Evolutionary conservation across 2,113 vertebrate species (phyloP).

Genomic region (Clarias batrachus): DNA sequence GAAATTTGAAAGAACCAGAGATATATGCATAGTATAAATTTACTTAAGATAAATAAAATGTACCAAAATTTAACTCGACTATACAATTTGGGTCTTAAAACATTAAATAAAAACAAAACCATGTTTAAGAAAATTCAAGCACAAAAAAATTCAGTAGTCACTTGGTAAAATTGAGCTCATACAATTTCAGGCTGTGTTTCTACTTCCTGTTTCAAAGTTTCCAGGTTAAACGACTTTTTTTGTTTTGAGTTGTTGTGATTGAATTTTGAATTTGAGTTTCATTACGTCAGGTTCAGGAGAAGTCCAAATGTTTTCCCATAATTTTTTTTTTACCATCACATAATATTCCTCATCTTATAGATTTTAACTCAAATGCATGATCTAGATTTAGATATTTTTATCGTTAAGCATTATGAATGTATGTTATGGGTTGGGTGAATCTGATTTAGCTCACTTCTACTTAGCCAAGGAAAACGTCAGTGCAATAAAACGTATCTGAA

Average conservation of each 20-base stretch:
- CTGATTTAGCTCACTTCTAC: neutral
- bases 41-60: neutral
- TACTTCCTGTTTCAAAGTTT: neutral
- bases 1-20: neutral
- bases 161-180: neutral
- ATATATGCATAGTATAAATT: neutral
- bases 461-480: conserved; percentile 45
- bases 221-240: neutral
- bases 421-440: neutral
- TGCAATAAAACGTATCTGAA: conserved; percentile 49
- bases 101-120: neutral
- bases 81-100: neutral
- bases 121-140: neutral
- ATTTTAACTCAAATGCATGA: neutral
- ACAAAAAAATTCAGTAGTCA: neutral
- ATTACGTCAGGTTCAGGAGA: neutral
- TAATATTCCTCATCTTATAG: neutral
- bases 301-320: neutral
- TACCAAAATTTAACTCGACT: neutral
- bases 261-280: neutral
- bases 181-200: neutral
- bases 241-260: neutral
- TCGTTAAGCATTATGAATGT: too few species aligned
- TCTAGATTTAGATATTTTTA: neutral
- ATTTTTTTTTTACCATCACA: neutral